These are phyloP conservation scores for Fregata magnificens DNA, from an alignment of 2,113 vertebrate species.

Conservation along the genomic window DNA sequence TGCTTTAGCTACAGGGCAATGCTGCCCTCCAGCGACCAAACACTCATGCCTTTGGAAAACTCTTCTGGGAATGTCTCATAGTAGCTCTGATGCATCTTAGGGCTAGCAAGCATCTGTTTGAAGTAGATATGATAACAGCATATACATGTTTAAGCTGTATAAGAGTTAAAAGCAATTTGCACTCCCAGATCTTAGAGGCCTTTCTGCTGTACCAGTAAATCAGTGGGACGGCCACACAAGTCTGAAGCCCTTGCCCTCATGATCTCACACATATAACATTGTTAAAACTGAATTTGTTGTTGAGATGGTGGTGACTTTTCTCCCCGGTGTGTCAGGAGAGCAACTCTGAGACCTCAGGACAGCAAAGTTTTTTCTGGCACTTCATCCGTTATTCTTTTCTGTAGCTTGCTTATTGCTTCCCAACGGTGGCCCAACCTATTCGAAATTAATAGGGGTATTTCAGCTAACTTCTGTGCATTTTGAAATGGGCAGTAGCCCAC, in stretches of 20 bases:
- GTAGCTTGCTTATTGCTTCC: background rate
- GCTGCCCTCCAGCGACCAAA: constrained; percentile 30
- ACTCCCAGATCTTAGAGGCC: background rate
- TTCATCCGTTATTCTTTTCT: background rate
- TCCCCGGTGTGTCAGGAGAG: background rate
- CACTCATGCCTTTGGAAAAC: background rate
- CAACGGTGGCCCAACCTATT: background rate
- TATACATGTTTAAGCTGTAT: background rate
- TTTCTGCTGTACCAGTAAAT: background rate
- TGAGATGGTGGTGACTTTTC: background rate
- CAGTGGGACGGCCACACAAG: background rate
- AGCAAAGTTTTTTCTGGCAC: background rate
- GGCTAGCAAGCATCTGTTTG: background rate
- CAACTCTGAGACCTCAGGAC: background rate
- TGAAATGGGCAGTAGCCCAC: background rate
- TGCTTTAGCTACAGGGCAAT: background rate
- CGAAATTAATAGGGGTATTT: background rate
- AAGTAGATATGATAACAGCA: background rate
- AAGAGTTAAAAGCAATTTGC: background rate
- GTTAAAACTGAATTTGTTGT: background rate
- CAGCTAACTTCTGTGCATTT: background rate
- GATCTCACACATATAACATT: background rate
- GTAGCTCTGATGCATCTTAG: background rate
- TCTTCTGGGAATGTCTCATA: background rate
- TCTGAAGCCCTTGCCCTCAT: background rate